These are phyloP conservation scores for Vanessa cardui DNA, from an alignment of 2,888 invertebrate genomes.

Conservation along the genomic window DNA sequence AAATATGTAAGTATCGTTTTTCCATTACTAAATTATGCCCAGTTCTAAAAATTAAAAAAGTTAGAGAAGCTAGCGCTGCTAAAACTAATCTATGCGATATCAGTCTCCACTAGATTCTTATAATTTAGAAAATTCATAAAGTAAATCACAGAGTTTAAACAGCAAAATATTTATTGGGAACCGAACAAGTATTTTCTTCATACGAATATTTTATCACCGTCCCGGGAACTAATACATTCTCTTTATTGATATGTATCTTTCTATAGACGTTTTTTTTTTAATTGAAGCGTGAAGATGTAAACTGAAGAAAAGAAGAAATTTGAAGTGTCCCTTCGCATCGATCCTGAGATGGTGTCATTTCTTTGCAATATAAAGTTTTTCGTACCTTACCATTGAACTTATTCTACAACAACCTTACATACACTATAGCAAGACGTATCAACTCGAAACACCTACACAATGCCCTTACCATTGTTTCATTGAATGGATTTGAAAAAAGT, in stretches of 20 bases:
- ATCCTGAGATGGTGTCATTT: conserved; percentile 73
- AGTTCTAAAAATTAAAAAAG: conserved; percentile 70
- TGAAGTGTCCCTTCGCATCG: conserved; percentile 76
- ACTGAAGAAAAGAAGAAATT: conserved; percentile 58
- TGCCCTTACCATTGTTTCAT: conserved; percentile 49
- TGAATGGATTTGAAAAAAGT: conserved; percentile 32
- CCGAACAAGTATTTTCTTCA: conserved; percentile 64
- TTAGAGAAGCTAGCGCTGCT: conserved; percentile 82
- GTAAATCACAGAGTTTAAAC: conserved; percentile 81
- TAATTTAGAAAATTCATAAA: conserved; percentile 81
- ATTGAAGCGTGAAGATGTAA: conserved; percentile 63
- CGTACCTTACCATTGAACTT: conserved; percentile 76
- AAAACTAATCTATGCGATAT: conserved; percentile 83
- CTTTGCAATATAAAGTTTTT: conserved; percentile 52
- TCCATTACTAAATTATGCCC: conserved; percentile 60
- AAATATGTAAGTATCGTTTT: conserved; percentile 63
- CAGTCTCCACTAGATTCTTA: conserved; percentile 83
- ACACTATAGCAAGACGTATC: conserved; percentile 68
- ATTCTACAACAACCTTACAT: conserved; percentile 72
- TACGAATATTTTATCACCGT: conserved; percentile 59
- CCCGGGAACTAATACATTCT: conserved; percentile 67
- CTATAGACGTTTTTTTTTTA: conserved; percentile 67
- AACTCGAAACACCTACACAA: conserved; percentile 60
- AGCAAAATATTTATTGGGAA: conserved; percentile 76
- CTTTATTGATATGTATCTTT: conserved; percentile 80